Evolutionary conservation across 2,797 vertebrate species (phyloP).

Genomic region (Fistularia tabacaria): DNA sequence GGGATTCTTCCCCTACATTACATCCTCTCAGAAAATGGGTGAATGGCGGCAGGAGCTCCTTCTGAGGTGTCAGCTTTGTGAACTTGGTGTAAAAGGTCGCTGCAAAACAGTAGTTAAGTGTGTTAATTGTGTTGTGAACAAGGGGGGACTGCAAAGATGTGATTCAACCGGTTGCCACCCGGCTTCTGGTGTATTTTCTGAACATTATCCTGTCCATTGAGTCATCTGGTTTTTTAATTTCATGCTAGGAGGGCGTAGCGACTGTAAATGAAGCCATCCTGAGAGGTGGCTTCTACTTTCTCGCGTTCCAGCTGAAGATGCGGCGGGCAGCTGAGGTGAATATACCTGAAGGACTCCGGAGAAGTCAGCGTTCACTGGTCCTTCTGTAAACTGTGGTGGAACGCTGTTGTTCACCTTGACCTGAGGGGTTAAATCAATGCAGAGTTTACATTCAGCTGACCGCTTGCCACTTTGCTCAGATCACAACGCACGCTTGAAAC

Average conservation of each 20-base stretch:
- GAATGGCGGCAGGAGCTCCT: neutral
- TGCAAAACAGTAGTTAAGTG: neutral
- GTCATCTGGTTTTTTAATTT: too few species aligned
- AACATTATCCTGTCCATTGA: too few species aligned
- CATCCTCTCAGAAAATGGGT: neutral
- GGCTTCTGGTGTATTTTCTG: too few species aligned
- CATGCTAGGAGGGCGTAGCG: too few species aligned
- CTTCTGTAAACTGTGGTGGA: conserved; percentile 86
- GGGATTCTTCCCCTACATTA: neutral
- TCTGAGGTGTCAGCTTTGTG: neutral
- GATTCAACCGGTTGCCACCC: too few species aligned
- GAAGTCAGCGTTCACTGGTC: conserved; percentile 86
- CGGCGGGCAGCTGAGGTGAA: neutral
- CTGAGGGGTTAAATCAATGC: conserved; percentile 61
- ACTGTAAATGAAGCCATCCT: too few species aligned
- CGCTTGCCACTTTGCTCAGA: neutral
- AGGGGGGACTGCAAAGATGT: too few species aligned
- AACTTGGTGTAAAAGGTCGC: neutral
- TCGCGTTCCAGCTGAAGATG: neutral
- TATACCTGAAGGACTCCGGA: conserved; percentile 88
- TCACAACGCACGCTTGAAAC: too few species aligned
- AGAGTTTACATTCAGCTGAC: conserved; percentile 13
- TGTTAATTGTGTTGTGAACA: neutral
- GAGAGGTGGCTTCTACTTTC: too few species aligned
- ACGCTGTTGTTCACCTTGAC: conserved; percentile 84